These are phyloP conservation scores for Redunca redunca DNA, from an alignment of 2,113 vertebrate genomes.

Conservation along the genomic window DNA sequence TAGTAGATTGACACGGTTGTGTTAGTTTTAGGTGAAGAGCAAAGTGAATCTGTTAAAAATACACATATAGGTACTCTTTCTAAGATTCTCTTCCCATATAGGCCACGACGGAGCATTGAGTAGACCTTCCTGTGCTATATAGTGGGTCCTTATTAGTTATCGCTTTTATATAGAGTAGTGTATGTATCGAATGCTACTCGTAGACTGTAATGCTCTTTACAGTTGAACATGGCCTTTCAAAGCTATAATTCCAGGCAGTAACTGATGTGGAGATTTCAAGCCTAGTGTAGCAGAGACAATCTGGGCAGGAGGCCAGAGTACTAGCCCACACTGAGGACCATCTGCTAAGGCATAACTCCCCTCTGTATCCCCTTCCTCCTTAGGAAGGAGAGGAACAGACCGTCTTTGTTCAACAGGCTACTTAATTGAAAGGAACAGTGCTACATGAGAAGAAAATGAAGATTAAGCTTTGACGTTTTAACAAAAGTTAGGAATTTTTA, in stretches of 20 bases:
- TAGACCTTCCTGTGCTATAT: neutral
- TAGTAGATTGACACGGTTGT: neutral
- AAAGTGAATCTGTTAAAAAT: neutral
- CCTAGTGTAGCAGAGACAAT: neutral
- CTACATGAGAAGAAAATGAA: neutral
- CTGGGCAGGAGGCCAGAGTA: neutral
- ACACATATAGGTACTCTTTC: neutral
- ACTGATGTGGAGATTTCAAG: neutral
- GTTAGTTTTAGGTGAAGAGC: neutral
- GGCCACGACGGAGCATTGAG: fast-evolving
- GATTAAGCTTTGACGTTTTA: neutral
- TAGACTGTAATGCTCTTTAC: neutral
- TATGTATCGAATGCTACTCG: neutral
- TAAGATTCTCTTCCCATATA: neutral
- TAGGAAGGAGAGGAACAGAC: neutral
- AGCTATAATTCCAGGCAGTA: neutral
- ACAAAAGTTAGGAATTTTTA: neutral
- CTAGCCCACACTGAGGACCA: neutral
- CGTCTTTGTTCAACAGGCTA: neutral
- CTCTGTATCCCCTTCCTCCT: neutral
- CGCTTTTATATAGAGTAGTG: neutral
- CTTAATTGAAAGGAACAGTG: neutral
- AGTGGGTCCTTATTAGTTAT: neutral
- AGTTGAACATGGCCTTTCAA: neutral
- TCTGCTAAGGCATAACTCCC: neutral